phyloP scores from a whole-genome alignment of 2,888 invertebrate genomes.

The Norana najaformis region DNA sequence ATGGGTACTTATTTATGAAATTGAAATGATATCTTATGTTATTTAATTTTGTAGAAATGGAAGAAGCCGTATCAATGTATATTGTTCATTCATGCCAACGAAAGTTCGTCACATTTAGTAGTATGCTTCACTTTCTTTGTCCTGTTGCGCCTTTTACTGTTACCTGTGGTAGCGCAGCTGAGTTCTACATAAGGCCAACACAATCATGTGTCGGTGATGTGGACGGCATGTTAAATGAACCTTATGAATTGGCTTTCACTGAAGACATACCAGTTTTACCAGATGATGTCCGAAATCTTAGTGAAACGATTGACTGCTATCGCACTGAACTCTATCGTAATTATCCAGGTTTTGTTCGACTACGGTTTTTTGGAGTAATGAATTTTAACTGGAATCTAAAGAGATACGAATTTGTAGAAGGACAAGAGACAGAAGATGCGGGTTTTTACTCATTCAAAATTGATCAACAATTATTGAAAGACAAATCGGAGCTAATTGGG shows the following conservation, averaged over 20 bases:
- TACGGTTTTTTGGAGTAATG: not conserved
- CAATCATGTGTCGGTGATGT: not conserved
- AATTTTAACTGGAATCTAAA: not conserved
- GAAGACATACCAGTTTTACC: not conserved
- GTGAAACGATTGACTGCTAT: not conserved
- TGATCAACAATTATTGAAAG: too few relatives aligned
- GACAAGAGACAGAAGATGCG: too few relatives aligned
- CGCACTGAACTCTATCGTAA: not conserved
- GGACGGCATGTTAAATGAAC: not conserved
- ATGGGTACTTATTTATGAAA: too few relatives aligned
- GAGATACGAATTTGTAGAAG: not conserved
- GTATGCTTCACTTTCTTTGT: too few relatives aligned
- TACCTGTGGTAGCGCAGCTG: not conserved
- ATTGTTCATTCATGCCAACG: too few relatives aligned
- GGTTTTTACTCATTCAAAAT: too few relatives aligned
- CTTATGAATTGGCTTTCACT: not conserved
- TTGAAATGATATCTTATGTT: too few relatives aligned
- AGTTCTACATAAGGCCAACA: not conserved
- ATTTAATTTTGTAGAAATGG: too few relatives aligned
- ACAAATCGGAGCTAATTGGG: too few relatives aligned
- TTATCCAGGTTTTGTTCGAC: not conserved
- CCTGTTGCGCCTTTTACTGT: too few relatives aligned
- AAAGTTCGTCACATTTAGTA: too few relatives aligned
- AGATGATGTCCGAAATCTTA: not conserved
- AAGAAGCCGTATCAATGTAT: too few relatives aligned